Conservation (phyloP, 2,113 vertebrate genomes). For the Alligator mississippiensis region DNA sequence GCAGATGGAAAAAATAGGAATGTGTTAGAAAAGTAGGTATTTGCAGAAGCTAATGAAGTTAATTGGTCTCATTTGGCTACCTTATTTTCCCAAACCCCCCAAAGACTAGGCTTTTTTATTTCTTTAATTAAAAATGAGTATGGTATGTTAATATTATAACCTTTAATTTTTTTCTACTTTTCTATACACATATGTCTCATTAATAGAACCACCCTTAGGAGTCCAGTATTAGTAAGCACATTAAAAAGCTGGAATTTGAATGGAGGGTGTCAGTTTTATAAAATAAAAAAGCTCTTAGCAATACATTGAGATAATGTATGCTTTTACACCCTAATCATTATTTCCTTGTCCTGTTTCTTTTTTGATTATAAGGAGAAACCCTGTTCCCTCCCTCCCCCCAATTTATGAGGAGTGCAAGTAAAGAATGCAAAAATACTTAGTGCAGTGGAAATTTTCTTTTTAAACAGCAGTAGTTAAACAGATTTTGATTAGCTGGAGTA, state of each 20-base stretch:
- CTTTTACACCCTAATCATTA: slow-evolving; percentile 73
- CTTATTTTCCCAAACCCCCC: slow-evolving; percentile 78
- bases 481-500: slow-evolving; percentile 71
- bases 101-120: slow-evolving; percentile 81
- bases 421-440: slow-evolving; percentile 66
- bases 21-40: slow-evolving; percentile 80
- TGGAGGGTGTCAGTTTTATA: slow-evolving; percentile 62
- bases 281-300: slow-evolving; percentile 74
- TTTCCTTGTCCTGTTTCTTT: slow-evolving; percentile 77
- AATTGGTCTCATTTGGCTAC: slow-evolving; percentile 82
- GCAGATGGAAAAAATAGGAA: slow-evolving; percentile 80
- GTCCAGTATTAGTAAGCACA: slow-evolving; percentile 69
- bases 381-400: slow-evolving; percentile 38
- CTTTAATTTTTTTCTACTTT: slow-evolving; percentile 78
- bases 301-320: slow-evolving; percentile 72
- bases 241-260: slow-evolving; percentile 70
- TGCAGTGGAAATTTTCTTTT: slow-evolving; percentile 74
- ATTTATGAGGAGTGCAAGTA: slow-evolving; percentile 54
- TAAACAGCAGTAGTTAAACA: slow-evolving; percentile 72
- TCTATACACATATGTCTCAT: slow-evolving; percentile 75
- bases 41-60: slow-evolving; percentile 83
- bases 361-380: slow-evolving; percentile 73
- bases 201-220: slow-evolving; percentile 79
- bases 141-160: slow-evolving; percentile 84
- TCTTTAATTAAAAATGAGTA: slow-evolving; percentile 85